These are phyloP conservation scores for Campoplex capitator DNA, from an alignment of 2,888 invertebrate species.

Conservation along the genomic window DNA sequence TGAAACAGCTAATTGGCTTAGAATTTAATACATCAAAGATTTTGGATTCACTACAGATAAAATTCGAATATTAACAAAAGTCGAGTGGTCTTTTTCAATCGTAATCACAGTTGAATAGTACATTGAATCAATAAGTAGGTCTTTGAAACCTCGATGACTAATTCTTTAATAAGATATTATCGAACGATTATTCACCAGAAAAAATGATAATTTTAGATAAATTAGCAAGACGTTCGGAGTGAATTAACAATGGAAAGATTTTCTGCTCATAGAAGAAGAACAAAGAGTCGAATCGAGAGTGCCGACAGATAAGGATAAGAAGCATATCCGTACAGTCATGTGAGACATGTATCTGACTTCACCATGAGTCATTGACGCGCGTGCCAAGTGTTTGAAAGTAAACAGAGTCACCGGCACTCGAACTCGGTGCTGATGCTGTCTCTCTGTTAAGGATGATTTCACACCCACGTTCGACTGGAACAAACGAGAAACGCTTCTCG, in stretches of 20 bases:
- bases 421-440: conserved; percentile 26
- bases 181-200: conserved; percentile 2
- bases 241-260: conserved; percentile 23
- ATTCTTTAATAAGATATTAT: not conserved
- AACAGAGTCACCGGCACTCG: conserved; percentile 61
- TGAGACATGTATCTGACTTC: conserved; percentile 30
- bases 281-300: conserved; percentile 27
- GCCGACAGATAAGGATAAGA: conserved; percentile 59
- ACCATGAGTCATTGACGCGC: conserved; percentile 65
- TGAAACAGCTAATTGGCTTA: not conserved
- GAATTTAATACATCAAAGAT: not conserved
- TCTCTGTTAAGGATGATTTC: conserved; percentile 51
- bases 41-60: too few relatives aligned
- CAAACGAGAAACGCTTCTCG: conserved; percentile 42
- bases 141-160: not conserved
- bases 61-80: not conserved
- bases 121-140: not conserved
- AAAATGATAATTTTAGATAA: conserved; percentile 11
- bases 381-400: conserved; percentile 67
- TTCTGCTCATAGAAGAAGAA: conserved; percentile 8
- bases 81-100: not conserved
- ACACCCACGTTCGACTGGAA: conserved; percentile 54
- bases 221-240: not conserved
- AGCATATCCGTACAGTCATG: conserved; percentile 20
- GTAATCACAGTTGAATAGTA: not conserved